These are phyloP conservation scores for Melieria omissa DNA, from an alignment of 2,888 invertebrate species.

Conservation along the genomic window DNA sequence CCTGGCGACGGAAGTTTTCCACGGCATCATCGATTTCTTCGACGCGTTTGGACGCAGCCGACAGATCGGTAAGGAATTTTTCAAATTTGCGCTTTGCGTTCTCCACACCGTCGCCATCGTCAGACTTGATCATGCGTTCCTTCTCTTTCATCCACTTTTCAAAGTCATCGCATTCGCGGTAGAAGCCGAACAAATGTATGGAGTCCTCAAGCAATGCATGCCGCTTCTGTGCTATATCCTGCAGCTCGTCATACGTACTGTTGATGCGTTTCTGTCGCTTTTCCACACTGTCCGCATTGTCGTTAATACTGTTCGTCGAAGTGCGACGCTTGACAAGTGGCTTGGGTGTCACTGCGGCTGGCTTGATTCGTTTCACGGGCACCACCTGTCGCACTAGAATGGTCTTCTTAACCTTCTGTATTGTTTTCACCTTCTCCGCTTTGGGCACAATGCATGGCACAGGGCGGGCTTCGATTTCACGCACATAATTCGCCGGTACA, in stretches of 20 bases:
- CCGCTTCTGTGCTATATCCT: conserved; percentile 81
- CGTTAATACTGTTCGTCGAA: conserved; percentile 68
- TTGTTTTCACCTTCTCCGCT: conserved; percentile 84
- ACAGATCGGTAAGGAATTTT: conserved; percentile 95
- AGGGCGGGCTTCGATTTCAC: conserved; percentile 89
- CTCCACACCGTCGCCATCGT: conserved; percentile 88
- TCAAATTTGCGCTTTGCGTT: conserved; percentile 95
- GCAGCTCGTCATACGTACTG: conserved; percentile 82
- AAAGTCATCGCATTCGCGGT: conserved; percentile 96
- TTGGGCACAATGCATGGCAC: conserved; percentile 84
- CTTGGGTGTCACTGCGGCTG: conserved; percentile 62
- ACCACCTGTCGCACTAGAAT: conserved; percentile 88
- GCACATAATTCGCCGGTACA: conserved; percentile 96
- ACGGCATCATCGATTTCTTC: conserved; percentile 90
- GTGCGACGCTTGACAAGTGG: conserved; percentile 66
- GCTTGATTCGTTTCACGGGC: conserved; percentile 75
- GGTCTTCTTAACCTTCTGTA: conserved; percentile 90
- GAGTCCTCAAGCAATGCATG: conserved; percentile 90
- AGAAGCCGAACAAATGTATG: conserved; percentile 91
- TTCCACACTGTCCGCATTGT: conserved; percentile 80
- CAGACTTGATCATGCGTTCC: conserved; percentile 85
- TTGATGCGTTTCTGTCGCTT: conserved; percentile 84
- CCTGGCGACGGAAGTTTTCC: conserved; percentile 82
- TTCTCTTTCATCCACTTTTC: conserved; percentile 98
- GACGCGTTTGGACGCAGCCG: conserved; percentile 90